A percentile compares a stretch with the other conserved stretches of the same genome.
Evolutionary conservation across 2,113 vertebrate genomes (phyloP).

Genomic region (Pelecanus crispus): DNA sequence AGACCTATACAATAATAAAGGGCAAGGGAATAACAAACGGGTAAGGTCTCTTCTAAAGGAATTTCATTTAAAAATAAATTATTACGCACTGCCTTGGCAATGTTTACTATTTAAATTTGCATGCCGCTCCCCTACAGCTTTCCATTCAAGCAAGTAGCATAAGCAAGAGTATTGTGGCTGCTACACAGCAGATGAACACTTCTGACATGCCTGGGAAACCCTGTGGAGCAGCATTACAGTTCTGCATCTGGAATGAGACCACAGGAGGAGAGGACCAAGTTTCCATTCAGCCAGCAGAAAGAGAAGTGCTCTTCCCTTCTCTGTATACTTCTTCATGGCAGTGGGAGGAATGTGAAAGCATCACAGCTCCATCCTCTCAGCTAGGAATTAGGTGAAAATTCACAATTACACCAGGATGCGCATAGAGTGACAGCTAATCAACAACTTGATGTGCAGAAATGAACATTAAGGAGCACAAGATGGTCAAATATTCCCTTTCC

Average conservation of each 20-base stretch:
- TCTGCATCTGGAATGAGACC: not conserved
- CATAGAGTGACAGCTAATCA: not conserved
- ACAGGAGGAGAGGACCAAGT: not conserved
- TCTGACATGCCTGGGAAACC: not conserved
- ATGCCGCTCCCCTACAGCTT: not conserved
- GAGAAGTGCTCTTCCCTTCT: not conserved
- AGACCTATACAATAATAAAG: not conserved
- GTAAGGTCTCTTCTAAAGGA: not conserved
- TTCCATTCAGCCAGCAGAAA: not conserved
- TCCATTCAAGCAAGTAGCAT: not conserved
- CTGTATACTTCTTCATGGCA: not conserved
- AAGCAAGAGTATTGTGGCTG: not conserved
- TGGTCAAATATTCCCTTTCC: not conserved
- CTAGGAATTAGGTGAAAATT: not conserved
- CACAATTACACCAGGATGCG: not conserved
- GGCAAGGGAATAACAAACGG: not conserved
- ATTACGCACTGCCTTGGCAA: not conserved
- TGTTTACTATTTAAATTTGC: not conserved
- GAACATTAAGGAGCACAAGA: not conserved
- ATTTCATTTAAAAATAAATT: not conserved
- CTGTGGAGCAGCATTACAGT: not conserved
- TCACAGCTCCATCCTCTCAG: not conserved
- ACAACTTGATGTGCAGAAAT: not conserved
- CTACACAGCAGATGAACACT: not conserved
- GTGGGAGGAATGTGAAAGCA: not conserved